These are phyloP conservation scores for Nanorana parkeri DNA, from an alignment of 2,113 vertebrate species.

Conservation along the genomic window DNA sequence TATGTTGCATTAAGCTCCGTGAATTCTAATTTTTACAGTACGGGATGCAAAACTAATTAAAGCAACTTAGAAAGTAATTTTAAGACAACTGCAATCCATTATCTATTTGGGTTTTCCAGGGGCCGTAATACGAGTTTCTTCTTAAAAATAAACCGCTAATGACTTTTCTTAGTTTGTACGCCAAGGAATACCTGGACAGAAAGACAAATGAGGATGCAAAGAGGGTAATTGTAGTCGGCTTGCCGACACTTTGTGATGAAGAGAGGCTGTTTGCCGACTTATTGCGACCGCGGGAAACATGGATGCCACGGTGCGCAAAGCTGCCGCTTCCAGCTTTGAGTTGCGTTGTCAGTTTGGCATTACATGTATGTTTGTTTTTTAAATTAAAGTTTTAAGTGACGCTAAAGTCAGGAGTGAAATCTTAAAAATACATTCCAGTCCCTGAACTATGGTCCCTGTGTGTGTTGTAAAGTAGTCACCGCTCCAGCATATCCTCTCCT, in stretches of 20 bases:
- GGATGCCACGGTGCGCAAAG: not conserved
- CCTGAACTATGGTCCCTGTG: too few relatives aligned
- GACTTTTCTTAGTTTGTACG: constrained; percentile 11
- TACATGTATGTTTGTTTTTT: too few relatives aligned
- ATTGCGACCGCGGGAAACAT: not conserved
- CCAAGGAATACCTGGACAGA: not conserved
- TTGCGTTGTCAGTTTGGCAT: not conserved
- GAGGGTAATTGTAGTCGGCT: not conserved
- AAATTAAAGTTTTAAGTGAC: too few relatives aligned
- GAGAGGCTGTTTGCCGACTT: not conserved
- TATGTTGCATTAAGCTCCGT: not conserved
- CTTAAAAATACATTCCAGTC: too few relatives aligned
- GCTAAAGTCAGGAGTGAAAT: too few relatives aligned
- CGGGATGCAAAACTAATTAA: constrained; percentile 44
- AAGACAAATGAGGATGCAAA: constrained; percentile 16
- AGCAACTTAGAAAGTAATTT: constrained; percentile 27
- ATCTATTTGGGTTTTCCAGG: constrained; percentile 19
- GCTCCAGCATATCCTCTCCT: too few relatives aligned
- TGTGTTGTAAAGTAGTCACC: too few relatives aligned
- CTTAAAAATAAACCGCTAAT: constrained; percentile 21
- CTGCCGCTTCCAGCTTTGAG: not conserved
- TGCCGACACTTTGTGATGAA: not conserved
- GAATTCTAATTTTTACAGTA: constrained; percentile 26
- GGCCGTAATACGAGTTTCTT: constrained; percentile 4
- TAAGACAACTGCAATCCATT: constrained; percentile 10